Evolutionary conservation across 1,140 invertebrate species (phyloP).

Genomic region (Caenorhabditis inopinata): DNA sequence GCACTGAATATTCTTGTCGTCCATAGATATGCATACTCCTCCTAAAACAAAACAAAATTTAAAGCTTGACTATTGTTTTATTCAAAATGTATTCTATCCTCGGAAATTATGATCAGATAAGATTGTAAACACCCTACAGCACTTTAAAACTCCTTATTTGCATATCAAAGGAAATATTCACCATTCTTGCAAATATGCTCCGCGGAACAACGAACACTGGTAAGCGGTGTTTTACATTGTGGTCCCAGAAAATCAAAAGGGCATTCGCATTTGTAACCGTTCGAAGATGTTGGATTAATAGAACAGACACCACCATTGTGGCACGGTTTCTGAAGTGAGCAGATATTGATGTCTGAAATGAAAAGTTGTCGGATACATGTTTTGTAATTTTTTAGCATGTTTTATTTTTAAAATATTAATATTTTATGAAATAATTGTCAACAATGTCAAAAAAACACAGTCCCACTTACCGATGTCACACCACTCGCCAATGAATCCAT

Average conservation of each 20-base stretch:
- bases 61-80: background rate
- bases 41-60: background rate
- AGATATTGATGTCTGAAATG: background rate
- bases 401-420: too few relatives aligned
- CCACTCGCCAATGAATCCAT: background rate
- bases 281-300: background rate
- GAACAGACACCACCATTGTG: background rate
- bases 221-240: background rate
- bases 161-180: background rate
- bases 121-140: background rate
- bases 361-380: background rate
- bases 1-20: background rate
- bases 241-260: background rate
- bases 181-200: background rate
- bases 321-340: background rate
- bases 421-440: too few relatives aligned
- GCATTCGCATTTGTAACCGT: background rate
- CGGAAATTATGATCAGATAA: constrained; percentile 32
- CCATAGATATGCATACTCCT: background rate
- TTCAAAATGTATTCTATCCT: background rate
- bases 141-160: background rate
- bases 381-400: too few relatives aligned
- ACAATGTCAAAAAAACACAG: too few relatives aligned
- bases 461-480: constrained; percentile 1
- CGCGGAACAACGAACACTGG: background rate